Percentiles rank a stretch among this genome's conserved stretches.
Evolutionary conservation across 2,113 vertebrate genomes (phyloP).

Genomic region (Suricata suricatta): DNA sequence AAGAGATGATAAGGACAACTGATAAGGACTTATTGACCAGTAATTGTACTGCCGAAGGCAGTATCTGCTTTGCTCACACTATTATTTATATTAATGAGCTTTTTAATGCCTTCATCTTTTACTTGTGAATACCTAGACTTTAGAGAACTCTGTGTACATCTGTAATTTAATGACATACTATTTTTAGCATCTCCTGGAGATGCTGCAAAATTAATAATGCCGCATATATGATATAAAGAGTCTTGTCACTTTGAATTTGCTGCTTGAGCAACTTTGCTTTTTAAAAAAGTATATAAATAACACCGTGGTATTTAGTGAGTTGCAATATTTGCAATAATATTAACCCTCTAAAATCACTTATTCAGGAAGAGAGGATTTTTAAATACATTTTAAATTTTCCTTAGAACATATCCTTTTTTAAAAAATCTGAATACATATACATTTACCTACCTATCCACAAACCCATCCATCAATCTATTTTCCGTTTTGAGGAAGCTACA

Average conservation of each 20-base stretch:
- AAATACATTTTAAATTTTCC: constrained; percentile 1
- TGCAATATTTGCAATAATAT: constrained; percentile 32
- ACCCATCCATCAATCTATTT: not conserved
- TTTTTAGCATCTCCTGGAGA: constrained; percentile 51
- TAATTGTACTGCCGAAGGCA: constrained; percentile 67
- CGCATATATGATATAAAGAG: constrained; percentile 38
- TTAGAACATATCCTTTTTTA: not conserved
- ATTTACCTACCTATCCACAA: not conserved
- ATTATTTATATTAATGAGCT: constrained; percentile 61
- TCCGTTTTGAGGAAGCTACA: not conserved
- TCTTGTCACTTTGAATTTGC: constrained; percentile 23
- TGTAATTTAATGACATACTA: not conserved
- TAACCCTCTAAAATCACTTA: constrained; percentile 15
- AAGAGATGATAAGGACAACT: not conserved
- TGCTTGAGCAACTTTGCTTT: constrained; percentile 50
- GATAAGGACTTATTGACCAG: constrained; percentile 75
- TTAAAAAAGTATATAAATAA: not conserved
- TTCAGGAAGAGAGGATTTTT: not conserved
- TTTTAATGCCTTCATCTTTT: constrained; percentile 64
- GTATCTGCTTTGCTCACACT: constrained; percentile 53
- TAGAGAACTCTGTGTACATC: not conserved
- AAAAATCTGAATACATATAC: not conserved
- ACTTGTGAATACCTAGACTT: constrained; percentile 53
- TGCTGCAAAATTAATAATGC: constrained; percentile 57
- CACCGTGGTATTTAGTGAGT: not conserved